Base-by-base conservation (phyloP, 2,797 vertebrate species). In the Danionella dracula region DNA sequence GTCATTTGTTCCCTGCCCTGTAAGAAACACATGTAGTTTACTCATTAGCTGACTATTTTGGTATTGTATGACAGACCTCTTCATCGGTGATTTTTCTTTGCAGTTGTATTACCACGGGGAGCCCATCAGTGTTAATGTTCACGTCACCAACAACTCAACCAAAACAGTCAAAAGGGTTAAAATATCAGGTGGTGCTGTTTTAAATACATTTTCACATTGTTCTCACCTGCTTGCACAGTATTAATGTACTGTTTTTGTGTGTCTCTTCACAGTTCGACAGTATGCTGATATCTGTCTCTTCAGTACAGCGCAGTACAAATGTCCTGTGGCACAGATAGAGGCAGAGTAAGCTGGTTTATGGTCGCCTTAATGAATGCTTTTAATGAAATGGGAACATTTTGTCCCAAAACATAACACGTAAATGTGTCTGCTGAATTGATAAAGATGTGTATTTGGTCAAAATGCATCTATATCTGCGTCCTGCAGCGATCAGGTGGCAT, bases 141-240 rank as follows among this genome's bases (percentile, higher is more conserved):
- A 99, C 0, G 95, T 98, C 81, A 99, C 95, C 71, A 99, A 99
- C 86, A 99, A 98, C 84, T 97, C 96, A 73, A 97, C 94, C 84
- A 98, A 99, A 86, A 98, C 92, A 0, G 96, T 98, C 66, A 99
- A 97, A 89, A 94, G 94, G 80, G 92, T 97, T 51, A 99, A 98
- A 82, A 96, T 98, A 72, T 97, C 95, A 8, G 96, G 96, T 94
- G 70, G 76, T 66, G 11, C 1, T 12, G 11, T 27, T 3, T 27
- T 27, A 6, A 29, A 16, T 15, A 19, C 9, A 13, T 20, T 34
- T 15, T 35, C 16, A 34, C 46, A 35, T 46, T 2, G 2, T 8
- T 55, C 9, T 40, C 32, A 17, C 19, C 11, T 31, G 21, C n/a
- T 38, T 50, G 9, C 7, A 23, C 34, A 21, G 8, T 59, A 7